These are phyloP conservation scores for Coryphaenoides rupestris DNA, from an alignment of 2,113 vertebrate species.

Conservation along the genomic window DNA sequence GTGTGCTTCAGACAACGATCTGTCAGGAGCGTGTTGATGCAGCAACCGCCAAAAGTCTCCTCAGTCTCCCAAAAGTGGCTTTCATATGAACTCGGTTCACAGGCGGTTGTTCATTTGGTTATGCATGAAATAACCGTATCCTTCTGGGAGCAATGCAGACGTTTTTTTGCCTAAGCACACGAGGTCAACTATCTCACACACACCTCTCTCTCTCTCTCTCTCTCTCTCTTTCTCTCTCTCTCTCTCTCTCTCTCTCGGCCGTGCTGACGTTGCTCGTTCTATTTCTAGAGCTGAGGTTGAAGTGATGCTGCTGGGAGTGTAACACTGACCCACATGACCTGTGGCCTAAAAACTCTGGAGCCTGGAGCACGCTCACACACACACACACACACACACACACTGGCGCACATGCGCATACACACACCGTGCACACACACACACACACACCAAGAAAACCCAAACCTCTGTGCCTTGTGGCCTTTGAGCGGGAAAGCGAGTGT, in stretches of 20 bases:
- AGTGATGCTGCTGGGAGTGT: conserved; percentile 73
- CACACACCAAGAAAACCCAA: neutral
- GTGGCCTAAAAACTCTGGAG: conserved; percentile 72
- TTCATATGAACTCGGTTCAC: conserved; percentile 50
- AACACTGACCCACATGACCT: conserved; percentile 75
- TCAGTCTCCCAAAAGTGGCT: neutral
- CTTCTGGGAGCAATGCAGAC: conserved; percentile 56
- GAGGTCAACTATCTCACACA: conserved; percentile 40
- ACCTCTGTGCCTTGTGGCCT: conserved; percentile 27
- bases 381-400: conserved; percentile 46
- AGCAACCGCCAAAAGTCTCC: conserved; percentile 20
- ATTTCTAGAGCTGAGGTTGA: conserved; percentile 73
- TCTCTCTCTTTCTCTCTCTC: no score
- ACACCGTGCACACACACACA: neutral
- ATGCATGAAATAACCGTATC: conserved; percentile 64
- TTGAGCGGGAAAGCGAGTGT: conserved; percentile 62
- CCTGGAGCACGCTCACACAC: conserved; percentile 65
- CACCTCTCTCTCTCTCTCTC: no score
- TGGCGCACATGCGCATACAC: conserved; percentile 50
- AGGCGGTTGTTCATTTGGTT: conserved; percentile 57
- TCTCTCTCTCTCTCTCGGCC: conserved; percentile 57
- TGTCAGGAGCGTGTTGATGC: no score
- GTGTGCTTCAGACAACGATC: no score
- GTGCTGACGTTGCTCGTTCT: conserved; percentile 72
- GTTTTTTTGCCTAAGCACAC: no score